phyloP scores from a whole-genome alignment of 2,888 invertebrate species.

The Epinotia bilunana region DNA sequence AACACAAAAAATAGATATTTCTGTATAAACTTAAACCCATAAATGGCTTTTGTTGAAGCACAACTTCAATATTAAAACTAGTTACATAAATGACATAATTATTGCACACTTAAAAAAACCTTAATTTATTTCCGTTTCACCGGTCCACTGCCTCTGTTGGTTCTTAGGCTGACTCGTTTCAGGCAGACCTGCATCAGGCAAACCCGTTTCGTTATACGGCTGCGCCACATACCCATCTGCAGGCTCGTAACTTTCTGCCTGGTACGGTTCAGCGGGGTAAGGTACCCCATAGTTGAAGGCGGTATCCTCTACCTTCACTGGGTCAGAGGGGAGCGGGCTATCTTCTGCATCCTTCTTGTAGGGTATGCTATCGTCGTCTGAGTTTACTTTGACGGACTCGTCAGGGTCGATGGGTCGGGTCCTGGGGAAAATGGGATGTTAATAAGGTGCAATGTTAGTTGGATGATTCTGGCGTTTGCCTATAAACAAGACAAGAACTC shows the following conservation, averaged over 20 bases:
- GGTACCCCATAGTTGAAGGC: slow-evolving; percentile 60
- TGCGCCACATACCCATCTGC: slow-evolving; percentile 44
- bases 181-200: slow-evolving; percentile 31
- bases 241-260: slow-evolving; percentile 27
- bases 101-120: slow-evolving; percentile 11
- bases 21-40: not conserved
- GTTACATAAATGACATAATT: not conserved
- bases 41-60: not conserved
- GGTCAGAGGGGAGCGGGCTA: slow-evolving; percentile 71
- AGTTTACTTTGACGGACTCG: slow-evolving; percentile 75
- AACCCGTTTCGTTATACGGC: slow-evolving; percentile 47
- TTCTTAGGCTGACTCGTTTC: slow-evolving; percentile 4
- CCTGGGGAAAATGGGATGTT: slow-evolving; percentile 52
- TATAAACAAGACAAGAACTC: slow-evolving; percentile 9
- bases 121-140: slow-evolving; percentile 79
- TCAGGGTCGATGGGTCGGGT: slow-evolving; percentile 73
- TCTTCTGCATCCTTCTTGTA: slow-evolving; percentile 79
- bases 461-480: slow-evolving; percentile 20
- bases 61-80: slow-evolving; percentile 4
- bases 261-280: slow-evolving; percentile 46
- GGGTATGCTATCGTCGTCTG: slow-evolving; percentile 78
- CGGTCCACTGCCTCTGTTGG: slow-evolving; percentile 64
- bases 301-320: slow-evolving; percentile 61
- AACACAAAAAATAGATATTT: not conserved
- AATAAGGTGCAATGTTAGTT: slow-evolving; percentile 41